Percentiles rank a stretch among this genome's conserved stretches.
Evolutionary conservation across 1,140 invertebrate genomes (phyloP).

Genomic region (Brachionus angularis): DNA sequence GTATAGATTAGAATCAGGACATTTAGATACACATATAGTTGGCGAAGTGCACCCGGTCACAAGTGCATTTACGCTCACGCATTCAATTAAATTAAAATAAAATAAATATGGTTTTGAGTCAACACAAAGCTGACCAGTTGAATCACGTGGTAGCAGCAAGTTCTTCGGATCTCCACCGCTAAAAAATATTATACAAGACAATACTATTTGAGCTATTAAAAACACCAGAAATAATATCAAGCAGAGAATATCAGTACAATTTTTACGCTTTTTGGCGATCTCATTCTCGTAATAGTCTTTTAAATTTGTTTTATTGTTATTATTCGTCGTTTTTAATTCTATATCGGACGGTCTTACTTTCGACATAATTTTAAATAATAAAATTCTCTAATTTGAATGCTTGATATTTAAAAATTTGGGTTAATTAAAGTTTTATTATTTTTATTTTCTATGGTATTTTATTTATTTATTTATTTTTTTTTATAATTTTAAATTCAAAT

Average conservation of each 20-base stretch:
- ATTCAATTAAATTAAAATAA: constrained; percentile 38
- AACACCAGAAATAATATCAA: constrained; percentile 14
- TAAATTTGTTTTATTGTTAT: too few species aligned
- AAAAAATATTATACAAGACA: constrained; percentile 24
- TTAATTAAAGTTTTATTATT: too few species aligned
- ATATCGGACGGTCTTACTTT: constrained; percentile 34
- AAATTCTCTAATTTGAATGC: too few species aligned
- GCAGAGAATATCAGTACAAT: constrained; percentile 30
- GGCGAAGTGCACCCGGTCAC: constrained; percentile 16
- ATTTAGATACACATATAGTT: constrained; percentile 24
- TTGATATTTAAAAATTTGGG: too few species aligned
- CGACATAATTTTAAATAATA: too few species aligned
- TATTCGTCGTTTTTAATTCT: constrained; percentile 10
- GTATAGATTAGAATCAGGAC: not conserved
- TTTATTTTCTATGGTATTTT: too few species aligned
- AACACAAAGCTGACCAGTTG: not conserved
- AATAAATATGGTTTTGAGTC: constrained; percentile 1
- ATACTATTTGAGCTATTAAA: not conserved
- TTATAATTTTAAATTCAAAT: too few species aligned
- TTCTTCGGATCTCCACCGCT: constrained; percentile 18
- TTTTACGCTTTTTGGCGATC: constrained; percentile 25
- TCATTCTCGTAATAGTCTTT: constrained; percentile 16
- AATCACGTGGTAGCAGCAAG: constrained; percentile 13
- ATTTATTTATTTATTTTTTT: too few species aligned
- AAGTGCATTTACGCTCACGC: constrained; percentile 10